A percentile compares a stretch with the other conserved stretches of the same genome.
phyloP scores from a whole-genome alignment of 2,888 invertebrate species.

The Ectemnius lituratus region DNA sequence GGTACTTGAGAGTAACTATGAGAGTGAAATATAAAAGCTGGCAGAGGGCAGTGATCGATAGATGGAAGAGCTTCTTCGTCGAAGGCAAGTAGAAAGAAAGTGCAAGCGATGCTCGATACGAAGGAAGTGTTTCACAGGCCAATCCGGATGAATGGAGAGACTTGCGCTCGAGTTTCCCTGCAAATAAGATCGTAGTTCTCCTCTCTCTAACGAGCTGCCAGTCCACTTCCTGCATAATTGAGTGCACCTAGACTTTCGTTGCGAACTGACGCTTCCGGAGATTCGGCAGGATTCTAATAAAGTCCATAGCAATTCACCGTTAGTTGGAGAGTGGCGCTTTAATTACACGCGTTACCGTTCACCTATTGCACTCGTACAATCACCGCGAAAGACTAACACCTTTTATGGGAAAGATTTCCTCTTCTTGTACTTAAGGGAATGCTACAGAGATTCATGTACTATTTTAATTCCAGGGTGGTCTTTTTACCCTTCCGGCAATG shows the following conservation, averaged over 20 bases:
- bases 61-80: neutral
- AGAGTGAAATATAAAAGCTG: no score
- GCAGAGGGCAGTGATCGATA: slow-evolving; percentile 27
- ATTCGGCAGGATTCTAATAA: slow-evolving; percentile 29
- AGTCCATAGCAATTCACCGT: neutral
- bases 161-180: slow-evolving; percentile 37
- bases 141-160: slow-evolving; percentile 48
- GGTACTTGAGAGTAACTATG: no score
- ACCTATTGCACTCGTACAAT: no score
- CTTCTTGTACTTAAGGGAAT: no score
- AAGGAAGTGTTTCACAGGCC: slow-evolving; percentile 39
- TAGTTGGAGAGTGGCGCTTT: no score
- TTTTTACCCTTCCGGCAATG: no score
- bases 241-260: slow-evolving; percentile 36
- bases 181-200: slow-evolving; percentile 29
- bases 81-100: neutral
- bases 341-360: no score
- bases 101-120: slow-evolving; percentile 18
- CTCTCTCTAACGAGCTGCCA: slow-evolving; percentile 42
- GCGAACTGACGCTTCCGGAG: slow-evolving; percentile 4
- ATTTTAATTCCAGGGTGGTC: no score
- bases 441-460: no score
- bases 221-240: slow-evolving; percentile 45
- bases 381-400: no score
- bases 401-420: no score